These are phyloP conservation scores for Scolopax rusticola DNA, from an alignment of 2,797 vertebrate genomes.

Conservation along the genomic window DNA sequence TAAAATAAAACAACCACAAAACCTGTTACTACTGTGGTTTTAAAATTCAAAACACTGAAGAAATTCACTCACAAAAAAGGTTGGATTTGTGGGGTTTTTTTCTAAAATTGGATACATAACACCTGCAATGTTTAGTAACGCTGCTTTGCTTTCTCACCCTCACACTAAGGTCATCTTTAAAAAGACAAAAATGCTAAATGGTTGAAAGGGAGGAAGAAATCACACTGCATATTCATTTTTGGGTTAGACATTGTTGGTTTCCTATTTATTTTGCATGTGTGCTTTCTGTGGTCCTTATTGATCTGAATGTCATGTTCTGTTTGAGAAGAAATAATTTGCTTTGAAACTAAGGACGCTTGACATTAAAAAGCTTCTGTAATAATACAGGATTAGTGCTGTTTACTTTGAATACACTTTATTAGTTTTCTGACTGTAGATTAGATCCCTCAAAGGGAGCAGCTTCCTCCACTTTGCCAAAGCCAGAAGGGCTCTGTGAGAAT, in stretches of 20 bases:
- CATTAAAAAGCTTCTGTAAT: not conserved
- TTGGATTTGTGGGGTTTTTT: not conserved
- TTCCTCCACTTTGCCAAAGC: not conserved
- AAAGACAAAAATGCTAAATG: not conserved
- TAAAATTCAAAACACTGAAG: not conserved
- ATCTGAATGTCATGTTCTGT: not conserved
- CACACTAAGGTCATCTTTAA: not conserved
- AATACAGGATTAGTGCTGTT: not conserved
- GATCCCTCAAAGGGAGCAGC: accelerated
- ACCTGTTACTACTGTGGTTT: not conserved
- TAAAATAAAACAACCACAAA: not conserved
- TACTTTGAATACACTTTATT: not conserved
- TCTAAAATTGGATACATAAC: not conserved
- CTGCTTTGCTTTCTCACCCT: not conserved
- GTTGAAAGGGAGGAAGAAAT: not conserved
- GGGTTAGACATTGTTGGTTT: not conserved
- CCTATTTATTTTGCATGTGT: not conserved
- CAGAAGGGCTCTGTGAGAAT: not conserved
- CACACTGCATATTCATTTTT: accelerated
- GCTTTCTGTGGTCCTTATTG: not conserved
- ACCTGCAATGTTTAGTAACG: not conserved
- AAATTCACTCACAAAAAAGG: not conserved
- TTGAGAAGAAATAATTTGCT: not conserved
- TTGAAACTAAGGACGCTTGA: not conserved
- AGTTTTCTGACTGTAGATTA: not conserved